These are phyloP conservation scores for Timandra comae DNA, from an alignment of 2,888 invertebrate genomes.

Conservation along the genomic window DNA sequence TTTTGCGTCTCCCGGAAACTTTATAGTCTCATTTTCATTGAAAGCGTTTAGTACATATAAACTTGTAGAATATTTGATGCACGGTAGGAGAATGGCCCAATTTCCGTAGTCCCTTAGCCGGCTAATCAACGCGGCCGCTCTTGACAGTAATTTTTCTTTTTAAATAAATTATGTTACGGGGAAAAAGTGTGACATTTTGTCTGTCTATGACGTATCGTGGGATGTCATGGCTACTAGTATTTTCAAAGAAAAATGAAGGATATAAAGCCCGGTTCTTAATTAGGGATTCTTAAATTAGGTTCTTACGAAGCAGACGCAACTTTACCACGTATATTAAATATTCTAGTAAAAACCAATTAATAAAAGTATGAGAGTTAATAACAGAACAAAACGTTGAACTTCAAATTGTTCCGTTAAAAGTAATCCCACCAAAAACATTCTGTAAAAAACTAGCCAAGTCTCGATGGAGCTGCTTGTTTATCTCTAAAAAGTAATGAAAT, in stretches of 20 bases:
- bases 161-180: conserved; percentile 30
- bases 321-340: too few relatives aligned
- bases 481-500: too few relatives aligned
- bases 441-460: too few relatives aligned
- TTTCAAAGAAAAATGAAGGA: not conserved
- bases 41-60: conserved; percentile 73
- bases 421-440: too few relatives aligned
- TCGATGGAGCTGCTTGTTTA: too few relatives aligned
- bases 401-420: too few relatives aligned
- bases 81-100: conserved; percentile 51
- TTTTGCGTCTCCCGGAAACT: conserved; percentile 72
- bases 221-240: too few relatives aligned
- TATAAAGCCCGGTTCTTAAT: not conserved
- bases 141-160: conserved; percentile 38
- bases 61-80: conserved; percentile 73
- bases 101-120: conserved; percentile 52
- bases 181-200: conserved; percentile 1
- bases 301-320: not conserved
- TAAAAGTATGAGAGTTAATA: too few relatives aligned
- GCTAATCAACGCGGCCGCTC: conserved; percentile 46
- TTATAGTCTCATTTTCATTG: conserved; percentile 77
- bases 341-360: too few relatives aligned
- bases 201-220: not conserved
- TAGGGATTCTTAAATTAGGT: too few relatives aligned
- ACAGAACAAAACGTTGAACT: too few relatives aligned